These are phyloP conservation scores for Xylota segnis DNA, from an alignment of 2,888 invertebrate species.

Conservation along the genomic window DNA sequence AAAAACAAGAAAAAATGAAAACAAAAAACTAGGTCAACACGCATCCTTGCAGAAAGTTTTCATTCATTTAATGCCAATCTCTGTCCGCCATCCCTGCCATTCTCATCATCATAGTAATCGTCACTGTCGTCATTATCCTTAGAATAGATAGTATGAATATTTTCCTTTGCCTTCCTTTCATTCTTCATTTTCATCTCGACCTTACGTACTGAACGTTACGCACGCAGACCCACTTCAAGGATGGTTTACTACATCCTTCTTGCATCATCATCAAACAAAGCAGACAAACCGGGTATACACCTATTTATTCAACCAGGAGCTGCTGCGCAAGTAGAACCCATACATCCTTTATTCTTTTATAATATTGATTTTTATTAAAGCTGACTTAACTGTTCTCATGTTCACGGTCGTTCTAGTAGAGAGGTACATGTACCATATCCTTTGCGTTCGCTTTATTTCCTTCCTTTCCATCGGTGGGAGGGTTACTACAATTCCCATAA, in stretches of 20 bases:
- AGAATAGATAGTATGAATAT: slow-evolving; percentile 32
- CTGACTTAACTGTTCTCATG: slow-evolving; percentile 53
- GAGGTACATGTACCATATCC: slow-evolving; percentile 29
- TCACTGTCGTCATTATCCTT: slow-evolving; percentile 55
- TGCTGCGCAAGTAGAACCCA: background rate
- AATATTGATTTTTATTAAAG: slow-evolving; percentile 70
- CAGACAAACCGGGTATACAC: slow-evolving; percentile 35
- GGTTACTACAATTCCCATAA: slow-evolving; percentile 35
- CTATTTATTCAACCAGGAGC: slow-evolving; percentile 42
- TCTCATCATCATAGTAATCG: slow-evolving; percentile 52
- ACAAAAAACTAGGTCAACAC: slow-evolving; percentile 51
- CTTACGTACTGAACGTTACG: slow-evolving; percentile 53
- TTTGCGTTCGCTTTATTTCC: slow-evolving; percentile 19
- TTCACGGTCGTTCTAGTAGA: slow-evolving; percentile 20
- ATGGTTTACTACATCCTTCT: slow-evolving; percentile 49
- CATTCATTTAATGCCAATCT: slow-evolving; percentile 70
- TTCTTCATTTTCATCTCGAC: slow-evolving; percentile 47
- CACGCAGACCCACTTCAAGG: slow-evolving; percentile 64
- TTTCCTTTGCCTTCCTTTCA: slow-evolving; percentile 13
- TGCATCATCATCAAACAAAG: slow-evolving; percentile 68
- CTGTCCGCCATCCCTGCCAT: slow-evolving; percentile 14
- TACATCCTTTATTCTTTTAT: slow-evolving; percentile 35
- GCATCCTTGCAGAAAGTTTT: slow-evolving; percentile 56
- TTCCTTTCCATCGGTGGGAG: background rate
- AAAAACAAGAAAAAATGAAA: background rate